phyloP scores from a whole-genome alignment of 2,797 vertebrate species.

The Halcyon leucocephala region DNA sequence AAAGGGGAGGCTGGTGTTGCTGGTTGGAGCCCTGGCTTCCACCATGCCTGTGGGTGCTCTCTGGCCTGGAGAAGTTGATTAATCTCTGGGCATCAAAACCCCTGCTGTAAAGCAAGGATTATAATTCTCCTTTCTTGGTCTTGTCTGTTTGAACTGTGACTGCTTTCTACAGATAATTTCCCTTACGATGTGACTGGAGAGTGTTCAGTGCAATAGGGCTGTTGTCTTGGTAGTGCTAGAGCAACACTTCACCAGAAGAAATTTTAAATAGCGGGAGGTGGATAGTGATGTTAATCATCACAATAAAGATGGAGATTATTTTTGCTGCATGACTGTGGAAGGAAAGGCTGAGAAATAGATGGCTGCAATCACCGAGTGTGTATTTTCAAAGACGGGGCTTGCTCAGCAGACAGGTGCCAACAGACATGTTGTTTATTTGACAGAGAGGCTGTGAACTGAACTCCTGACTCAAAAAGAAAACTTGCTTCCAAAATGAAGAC shows the following conservation, averaged over 20 bases:
- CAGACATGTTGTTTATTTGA: conserved; percentile 38
- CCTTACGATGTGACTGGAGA: not conserved
- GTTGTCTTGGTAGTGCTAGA: not conserved
- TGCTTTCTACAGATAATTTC: not conserved
- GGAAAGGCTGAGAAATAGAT: conserved; percentile 49
- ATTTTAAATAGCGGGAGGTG: not conserved
- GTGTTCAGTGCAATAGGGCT: not conserved
- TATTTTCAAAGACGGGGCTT: conserved; percentile 54
- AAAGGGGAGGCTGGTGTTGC: not conserved
- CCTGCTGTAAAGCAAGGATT: not conserved
- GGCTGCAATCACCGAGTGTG: conserved; percentile 35
- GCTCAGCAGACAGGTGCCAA: conserved; percentile 58
- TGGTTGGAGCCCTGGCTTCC: not conserved
- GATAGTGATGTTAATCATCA: not conserved
- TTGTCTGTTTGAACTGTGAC: not conserved
- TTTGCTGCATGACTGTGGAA: not conserved
- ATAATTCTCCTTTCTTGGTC: not conserved
- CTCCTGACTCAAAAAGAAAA: conserved; percentile 43
- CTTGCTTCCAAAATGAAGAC: conserved; percentile 47
- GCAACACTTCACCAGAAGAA: not conserved
- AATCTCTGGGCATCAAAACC: not conserved
- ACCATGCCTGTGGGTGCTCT: rapidly evolving
- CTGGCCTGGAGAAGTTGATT: not conserved
- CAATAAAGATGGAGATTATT: not conserved
- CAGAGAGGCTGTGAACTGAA: conserved; percentile 52